phyloP scores from a whole-genome alignment of 2,113 vertebrate species.

The Acanthochromis polyacanthus region DNA sequence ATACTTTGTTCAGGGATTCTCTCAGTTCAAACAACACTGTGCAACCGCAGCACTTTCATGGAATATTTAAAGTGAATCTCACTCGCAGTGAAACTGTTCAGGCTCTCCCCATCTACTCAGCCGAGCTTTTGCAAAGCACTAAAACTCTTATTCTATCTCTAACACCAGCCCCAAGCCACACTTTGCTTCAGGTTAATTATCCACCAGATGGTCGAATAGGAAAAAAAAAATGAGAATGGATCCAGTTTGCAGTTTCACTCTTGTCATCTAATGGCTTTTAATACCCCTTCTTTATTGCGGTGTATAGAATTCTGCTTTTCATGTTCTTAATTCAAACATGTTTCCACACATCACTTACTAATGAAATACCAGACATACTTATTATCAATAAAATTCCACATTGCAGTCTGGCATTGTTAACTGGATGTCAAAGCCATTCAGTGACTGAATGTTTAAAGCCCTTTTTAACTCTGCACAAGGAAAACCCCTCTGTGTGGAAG shows the following conservation, averaged over 20 bases:
- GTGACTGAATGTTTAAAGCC: not conserved
- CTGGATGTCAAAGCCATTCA: not conserved
- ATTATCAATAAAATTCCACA: not conserved
- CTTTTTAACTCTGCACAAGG: not conserved
- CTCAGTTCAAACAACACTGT: slow-evolving; percentile 41
- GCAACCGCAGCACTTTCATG: slow-evolving; percentile 40
- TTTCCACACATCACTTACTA: slow-evolving; percentile 11
- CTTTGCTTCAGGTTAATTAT: slow-evolving; percentile 9
- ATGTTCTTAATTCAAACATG: not conserved
- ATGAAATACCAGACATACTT: not conserved
- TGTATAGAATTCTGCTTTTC: not conserved
- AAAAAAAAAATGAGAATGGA: not conserved
- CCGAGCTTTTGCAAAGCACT: slow-evolving; percentile 2
- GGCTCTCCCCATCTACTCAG: slow-evolving; percentile 12
- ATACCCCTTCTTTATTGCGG: not conserved
- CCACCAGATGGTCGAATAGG: not conserved
- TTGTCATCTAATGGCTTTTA: not conserved
- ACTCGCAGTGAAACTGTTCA: slow-evolving; percentile 4
- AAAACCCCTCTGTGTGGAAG: not conserved
- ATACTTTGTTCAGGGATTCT: slow-evolving; percentile 52
- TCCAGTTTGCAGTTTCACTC: slow-evolving; percentile 1
- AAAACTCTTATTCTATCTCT: slow-evolving; percentile 1
- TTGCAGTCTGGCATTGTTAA: not conserved
- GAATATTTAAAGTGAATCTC: slow-evolving; percentile 55
- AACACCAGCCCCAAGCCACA: not conserved